Evolutionary conservation across 2,888 invertebrate species (phyloP), one percentile per base, ranked within the genome.

Genomic region (Acanthosepion esculentum): DNA sequence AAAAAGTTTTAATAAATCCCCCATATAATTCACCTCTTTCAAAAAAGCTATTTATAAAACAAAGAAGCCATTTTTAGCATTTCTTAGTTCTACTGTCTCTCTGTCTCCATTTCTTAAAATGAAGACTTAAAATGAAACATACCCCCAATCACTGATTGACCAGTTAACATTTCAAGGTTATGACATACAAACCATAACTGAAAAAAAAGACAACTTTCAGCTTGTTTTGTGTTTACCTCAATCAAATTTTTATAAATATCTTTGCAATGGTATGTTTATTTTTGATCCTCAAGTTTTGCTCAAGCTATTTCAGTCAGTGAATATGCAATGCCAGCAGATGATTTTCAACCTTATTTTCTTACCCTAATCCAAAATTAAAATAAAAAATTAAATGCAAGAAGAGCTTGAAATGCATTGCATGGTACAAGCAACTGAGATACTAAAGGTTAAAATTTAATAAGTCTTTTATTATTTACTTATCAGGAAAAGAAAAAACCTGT

Each of bases 11-110:
- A 8, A 78, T 78, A n/a, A 78, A 78, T 78, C 33, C 33, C 78
- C 78, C 15, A 33, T 78, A n/a, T 78, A n/a, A n/a, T 33, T n/a
- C n/a, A 78, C n/a, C 78, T 78, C n/a, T 78, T 78, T 78, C 12
- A 78, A n/a, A 78, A 78, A 78, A 78, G 12, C 78, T 78, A 78
- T 78, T 78, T 78, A 78, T 78, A 78, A 78, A 78, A 78, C 78
- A 78, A 78, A 78, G 78, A 78, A 12, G 33, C 78, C 78, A 78
- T 78, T 78, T 78, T 78, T 15, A 78, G 12, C n/a, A 78, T 78
- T 78, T 33, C 15, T 78, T 15, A 78, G 59, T 23, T 7, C 59
- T 23, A 78, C 33, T 78, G 33, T 78, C 78, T 78, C n/a, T 15
- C n/a, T 78, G n/a, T 15, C 33, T 78, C 78, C n/a, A n/a, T 78